A percentile compares a stretch with the other conserved stretches of the same genome.
Conservation (phyloP, 2,888 invertebrate genomes). For the Drosophila antonietae region DNA sequence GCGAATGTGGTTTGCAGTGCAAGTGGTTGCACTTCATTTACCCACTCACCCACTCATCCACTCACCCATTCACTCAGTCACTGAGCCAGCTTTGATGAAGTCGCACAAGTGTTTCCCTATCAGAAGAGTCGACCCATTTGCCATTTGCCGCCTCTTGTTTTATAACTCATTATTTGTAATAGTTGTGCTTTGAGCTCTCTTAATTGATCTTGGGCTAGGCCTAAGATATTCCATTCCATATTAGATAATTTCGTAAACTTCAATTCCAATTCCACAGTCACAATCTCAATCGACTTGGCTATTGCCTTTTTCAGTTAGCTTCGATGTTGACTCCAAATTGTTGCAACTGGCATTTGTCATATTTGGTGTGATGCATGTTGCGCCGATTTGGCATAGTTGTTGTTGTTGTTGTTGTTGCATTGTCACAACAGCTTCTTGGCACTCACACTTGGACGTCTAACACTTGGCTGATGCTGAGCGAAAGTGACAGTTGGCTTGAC, state of each 20-base stretch:
- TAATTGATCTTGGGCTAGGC: slow-evolving; percentile 2
- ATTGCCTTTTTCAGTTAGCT: slow-evolving; percentile 18
- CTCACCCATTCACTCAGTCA: slow-evolving; percentile 12
- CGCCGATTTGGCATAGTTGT: slow-evolving; percentile 61
- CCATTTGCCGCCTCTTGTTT: slow-evolving; percentile 31
- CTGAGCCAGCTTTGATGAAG: slow-evolving; percentile 33
- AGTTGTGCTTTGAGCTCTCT: slow-evolving; percentile 28
- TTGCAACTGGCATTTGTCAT: slow-evolving; percentile 79
- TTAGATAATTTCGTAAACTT: slow-evolving; percentile 57
- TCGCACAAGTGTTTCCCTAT: slow-evolving; percentile 57
- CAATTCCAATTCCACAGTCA: slow-evolving; percentile 29
- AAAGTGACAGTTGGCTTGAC: slow-evolving; percentile 69
- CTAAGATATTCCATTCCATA: slow-evolving; percentile 46
- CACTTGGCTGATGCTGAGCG: slow-evolving; percentile 63
- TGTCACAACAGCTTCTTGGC: slow-evolving; percentile 60
- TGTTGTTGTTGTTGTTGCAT: slow-evolving; percentile 41
- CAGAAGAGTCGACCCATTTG: slow-evolving; percentile 45
- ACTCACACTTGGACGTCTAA: slow-evolving; percentile 55
- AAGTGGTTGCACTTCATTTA: slow-evolving; percentile 20
- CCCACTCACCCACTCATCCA: background rate
- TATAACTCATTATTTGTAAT: slow-evolving; percentile 23
- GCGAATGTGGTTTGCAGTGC: slow-evolving; percentile 27
- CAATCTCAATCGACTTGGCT: slow-evolving; percentile 39
- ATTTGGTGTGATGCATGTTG: slow-evolving; percentile 71
- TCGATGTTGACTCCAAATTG: slow-evolving; percentile 51